phyloP scores from a whole-genome alignment of 1,140 invertebrate species.

The Sitodiplosis mosellana region DNA sequence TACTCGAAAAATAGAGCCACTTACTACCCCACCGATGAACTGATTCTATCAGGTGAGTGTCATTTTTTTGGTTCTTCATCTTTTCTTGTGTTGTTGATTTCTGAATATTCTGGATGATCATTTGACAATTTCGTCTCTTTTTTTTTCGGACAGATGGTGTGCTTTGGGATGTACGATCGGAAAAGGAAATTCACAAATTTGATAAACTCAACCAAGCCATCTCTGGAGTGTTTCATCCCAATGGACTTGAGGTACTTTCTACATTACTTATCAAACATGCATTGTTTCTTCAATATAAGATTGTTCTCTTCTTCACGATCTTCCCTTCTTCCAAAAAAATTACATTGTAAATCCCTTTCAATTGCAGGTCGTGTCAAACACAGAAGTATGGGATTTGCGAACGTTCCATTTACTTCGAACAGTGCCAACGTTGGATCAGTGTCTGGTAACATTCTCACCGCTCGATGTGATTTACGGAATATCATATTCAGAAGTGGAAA shows the following conservation, averaged over 20 bases:
- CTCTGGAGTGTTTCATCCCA: conserved; percentile 94
- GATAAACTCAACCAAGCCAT: conserved; percentile 92
- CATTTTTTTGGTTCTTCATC: too few species aligned
- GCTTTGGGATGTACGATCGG: conserved; percentile 80
- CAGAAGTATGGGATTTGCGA: conserved; percentile 87
- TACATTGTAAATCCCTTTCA: neutral
- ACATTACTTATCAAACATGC: neutral
- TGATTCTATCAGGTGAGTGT: conserved; percentile 63
- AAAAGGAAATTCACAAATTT: conserved; percentile 86
- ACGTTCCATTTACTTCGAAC: conserved; percentile 89
- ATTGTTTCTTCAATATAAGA: neutral
- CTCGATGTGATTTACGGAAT: conserved; percentile 40
- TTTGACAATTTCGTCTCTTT: neutral
- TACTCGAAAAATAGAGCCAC: conserved; percentile 89
- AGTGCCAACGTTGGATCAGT: conserved; percentile 80
- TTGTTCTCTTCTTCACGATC: neutral
- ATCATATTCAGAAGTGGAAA: conserved; percentile 26
- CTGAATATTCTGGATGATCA: neutral
- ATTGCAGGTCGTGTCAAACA: conserved; percentile 53
- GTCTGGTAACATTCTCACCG: conserved; percentile 52
- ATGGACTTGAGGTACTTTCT: conserved; percentile 66
- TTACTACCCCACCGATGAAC: conserved; percentile 82
- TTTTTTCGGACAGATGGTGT: conserved; percentile 56
- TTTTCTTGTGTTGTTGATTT: too few species aligned
- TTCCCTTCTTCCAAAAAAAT: neutral